Base-by-base conservation (phyloP, 2,888 invertebrate species). In the Leptopilina syphax region DNA sequence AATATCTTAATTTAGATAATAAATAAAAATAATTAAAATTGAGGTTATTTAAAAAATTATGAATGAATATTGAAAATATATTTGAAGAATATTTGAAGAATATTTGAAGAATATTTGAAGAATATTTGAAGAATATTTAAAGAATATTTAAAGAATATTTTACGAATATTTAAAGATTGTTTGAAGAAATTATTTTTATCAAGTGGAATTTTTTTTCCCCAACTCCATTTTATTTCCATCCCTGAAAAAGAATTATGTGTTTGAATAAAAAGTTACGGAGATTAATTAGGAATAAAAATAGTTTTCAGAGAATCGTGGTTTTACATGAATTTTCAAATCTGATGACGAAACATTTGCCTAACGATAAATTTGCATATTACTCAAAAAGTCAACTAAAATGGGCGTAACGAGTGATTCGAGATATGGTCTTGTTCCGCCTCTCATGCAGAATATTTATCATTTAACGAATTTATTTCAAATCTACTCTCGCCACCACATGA, bases 391-490 rank as follows among this genome's bases (percentile, higher is more conserved):
- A 73, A 73, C 57, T 73, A n/a, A 73, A 73, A 54, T 73, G 57
- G 57, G 73, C 57, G 73, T 73, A 57, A 73, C 54, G 34, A 57
- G 57, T 73, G 73, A 73, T 73, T 73, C 54, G 73, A 73, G 73
- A 73, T 73, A 73, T 57, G 57, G 34, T 27, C 50, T 73, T 57
- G 73, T 73, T 57, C 73, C 73, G 27, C 73, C 73, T 73, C 73
- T 73, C 73, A 41, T 41, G 73, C 57, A 34, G 73, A 73, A 73
- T 73, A 73, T 73, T 73, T 73, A 57, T 73, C 73, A 57, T 73
- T 73, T 57, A 41, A 57, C 34, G 73, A 73, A 73, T 73, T 73
- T 57, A 57, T 57, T 73, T 10, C 13, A 34, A 12, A 73, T 73
- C 54, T 41, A 34, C 24, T 41, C 57, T 41, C 54, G n/a, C 34